Base-by-base conservation (phyloP, 1,140 invertebrate genomes). In the Piezodorus guildinii region DNA sequence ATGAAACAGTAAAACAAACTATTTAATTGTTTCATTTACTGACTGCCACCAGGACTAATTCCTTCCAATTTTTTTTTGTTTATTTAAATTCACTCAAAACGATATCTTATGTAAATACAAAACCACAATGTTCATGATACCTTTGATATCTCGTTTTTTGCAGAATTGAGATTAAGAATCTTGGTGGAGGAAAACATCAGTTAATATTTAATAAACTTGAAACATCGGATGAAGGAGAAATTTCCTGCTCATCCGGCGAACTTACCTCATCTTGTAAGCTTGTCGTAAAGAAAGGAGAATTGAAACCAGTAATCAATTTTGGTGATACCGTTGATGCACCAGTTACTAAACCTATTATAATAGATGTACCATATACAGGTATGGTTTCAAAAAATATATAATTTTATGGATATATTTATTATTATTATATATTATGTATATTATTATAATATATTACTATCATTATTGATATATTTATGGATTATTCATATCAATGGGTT, bases 281-380 rank as follows among this genome's bases (percentile, higher is more conserved):
- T 0, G 83, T 83, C 0, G 88, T 94, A 0, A 88, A 86, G 65
- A 89, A 91, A 70, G 90, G 89, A 52, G 90, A 92, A 74, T 88
- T 85, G 45, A 85, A 85, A 67, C 90, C 90, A 3, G 79, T 83
- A 60, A 88, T 89, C 63, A 84, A 91, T 66, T 87, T 88, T 69
- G 86, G 88, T 16, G 84, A 88, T 65, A 83, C 85, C 56, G 85
- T 91, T 71, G 84, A 88, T 74, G 90, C 87, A 62, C 89, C 91
- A 45, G 82, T 83, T 69, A 85, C 80, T 73, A 82, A 86, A 68
- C 87, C 89, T 43, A 84, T 94, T 58, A 77, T 86, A 62, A 85
- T 93, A 71, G 84, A 92, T 74, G 87, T 97, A 73, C 95, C 94
- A 71, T 98, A 88, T 76, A 88, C 88, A 81, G 84, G 93, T 96